Evolutionary conservation across 2,113 vertebrate species (phyloP), one percentile per base, ranked within the genome.

Genomic region (Notiomystis cincta): DNA sequence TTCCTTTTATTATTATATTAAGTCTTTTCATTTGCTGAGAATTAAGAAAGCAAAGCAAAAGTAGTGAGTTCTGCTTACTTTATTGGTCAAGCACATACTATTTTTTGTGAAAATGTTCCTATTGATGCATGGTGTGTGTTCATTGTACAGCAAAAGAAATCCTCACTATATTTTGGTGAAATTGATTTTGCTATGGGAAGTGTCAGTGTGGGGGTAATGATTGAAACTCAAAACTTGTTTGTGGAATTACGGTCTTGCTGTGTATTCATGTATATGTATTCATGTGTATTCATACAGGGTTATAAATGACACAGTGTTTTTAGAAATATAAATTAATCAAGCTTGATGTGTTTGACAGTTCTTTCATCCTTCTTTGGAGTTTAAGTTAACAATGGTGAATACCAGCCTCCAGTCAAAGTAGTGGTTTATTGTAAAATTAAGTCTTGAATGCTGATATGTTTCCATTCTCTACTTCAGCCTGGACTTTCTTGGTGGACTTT

Each of bases 291-390:
- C 64, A 35, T 73, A 10, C 8, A 23, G 51, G 42, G 40, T 65
- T 92, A 38, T 40, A 71, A 95, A 66, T 89, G 69, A 87, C 0
- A 0, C 50, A n/a, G 62, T 75, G 75, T 57, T 90, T 93, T 87
- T 87, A 90, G 88, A 84, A 93, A 77, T 81, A 88, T 1, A 73
- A 47, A 85, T 90, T 90, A 86, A 93, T 90, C 53, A 40, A 90
- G n/a, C 64, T 89, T 79, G 70, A 82, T 94, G 37, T 83, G 44
- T 87, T 92, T 96, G 84, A 61, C 70, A 87, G 73, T 76, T 76
- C 62, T 77, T 90, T 80, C 38, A 73, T 94, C 62, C 28, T 87
- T 71, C 53, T 87, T 56, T 82, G 72, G 67, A 70, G 56, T 47
- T 37, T 45, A 51, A 82, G 58, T 69, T 91, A 86, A 86, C 0